Base-by-base conservation (phyloP, 53 echinoderm and acorn worm species). In the Paelopatides confundens region DNA sequence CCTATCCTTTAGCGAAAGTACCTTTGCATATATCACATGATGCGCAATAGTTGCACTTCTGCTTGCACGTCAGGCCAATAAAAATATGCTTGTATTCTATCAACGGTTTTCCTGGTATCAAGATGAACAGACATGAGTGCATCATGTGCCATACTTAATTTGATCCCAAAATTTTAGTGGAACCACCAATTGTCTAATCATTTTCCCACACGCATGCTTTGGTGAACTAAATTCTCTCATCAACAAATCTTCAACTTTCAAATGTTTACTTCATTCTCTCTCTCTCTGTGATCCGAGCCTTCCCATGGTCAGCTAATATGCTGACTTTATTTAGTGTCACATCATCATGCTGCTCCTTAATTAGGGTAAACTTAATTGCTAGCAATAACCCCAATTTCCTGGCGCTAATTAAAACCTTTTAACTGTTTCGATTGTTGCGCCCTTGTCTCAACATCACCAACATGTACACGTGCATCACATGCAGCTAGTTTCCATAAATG, bases 11-110 rank as follows among this genome's bases (percentile, higher is more conserved):
- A 0, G 87, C 24, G 23, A 87, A 29, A 21, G 86, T 86, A 32
- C 76, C 7, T 38, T 74, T 76, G 52, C 87, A 87, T 15, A 87
- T 35, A 53, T 87, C 87, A 76, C 87, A 87, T 5, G 87, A 87
- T n/a, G 52, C 71, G 26, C 34, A 31, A 0, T 53, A 87, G 24
- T 69, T 86, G 26, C 4, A 35, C 67, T 15, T 76, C 76, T 6
- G 18, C 23, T 28, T 76, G 76, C 11, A 76, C 13, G 1, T 43
- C 76, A 3, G 76, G 76, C 76, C 76, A 76, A 24, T 76, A 67
- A 40, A 76, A 76, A 76, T 40, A n/a, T 12, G n/a, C 27, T 10
- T 18, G 18, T 9, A 76, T 11, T 12, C 76, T 31, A 39, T 76
- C 76, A 4, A n/a, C 12, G 4, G 76, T 76, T 39, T 76, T 76